These are phyloP conservation scores for Uropsilus gracilis DNA, from an alignment of 2,113 vertebrate genomes.

Conservation along the genomic window DNA sequence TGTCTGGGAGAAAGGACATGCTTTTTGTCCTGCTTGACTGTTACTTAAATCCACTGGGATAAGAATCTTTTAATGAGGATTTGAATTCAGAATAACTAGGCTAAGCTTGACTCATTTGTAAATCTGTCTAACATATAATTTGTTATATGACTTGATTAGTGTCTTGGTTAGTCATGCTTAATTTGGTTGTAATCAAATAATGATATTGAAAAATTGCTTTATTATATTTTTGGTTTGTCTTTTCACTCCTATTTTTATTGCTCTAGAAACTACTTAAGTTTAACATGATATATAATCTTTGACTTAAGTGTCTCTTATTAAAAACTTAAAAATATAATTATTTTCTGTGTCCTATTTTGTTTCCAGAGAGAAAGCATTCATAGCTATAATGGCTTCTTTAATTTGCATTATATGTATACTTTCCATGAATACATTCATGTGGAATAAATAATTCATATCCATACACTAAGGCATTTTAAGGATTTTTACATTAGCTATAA, in stretches of 20 bases:
- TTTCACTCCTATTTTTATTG: neutral
- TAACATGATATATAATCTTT: neutral
- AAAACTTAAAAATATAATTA: neutral
- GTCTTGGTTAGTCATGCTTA: slow-evolving; percentile 43
- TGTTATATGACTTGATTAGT: slow-evolving; percentile 45
- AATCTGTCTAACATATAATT: slow-evolving; percentile 46
- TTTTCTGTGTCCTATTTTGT: neutral
- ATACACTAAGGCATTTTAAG: neutral
- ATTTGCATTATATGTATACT: neutral
- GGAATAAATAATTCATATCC: neutral
- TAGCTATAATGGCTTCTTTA: neutral
- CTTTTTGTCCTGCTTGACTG: neutral
- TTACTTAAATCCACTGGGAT: neutral
- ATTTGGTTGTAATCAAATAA: slow-evolving; percentile 60
- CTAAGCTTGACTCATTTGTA: slow-evolving; percentile 34
- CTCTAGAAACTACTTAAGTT: neutral
- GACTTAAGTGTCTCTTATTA: neutral
- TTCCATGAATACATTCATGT: neutral
- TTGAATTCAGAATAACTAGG: neutral
- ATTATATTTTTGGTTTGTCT: slow-evolving; percentile 45
- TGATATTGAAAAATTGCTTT: slow-evolving; percentile 20
- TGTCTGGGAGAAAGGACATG: neutral
- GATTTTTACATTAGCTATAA: neutral
- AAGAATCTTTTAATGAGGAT: neutral
- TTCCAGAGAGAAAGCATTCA: neutral